Evolutionary conservation across 1,140 invertebrate species (phyloP).

Genomic region (Chymomyza costata): DNA sequence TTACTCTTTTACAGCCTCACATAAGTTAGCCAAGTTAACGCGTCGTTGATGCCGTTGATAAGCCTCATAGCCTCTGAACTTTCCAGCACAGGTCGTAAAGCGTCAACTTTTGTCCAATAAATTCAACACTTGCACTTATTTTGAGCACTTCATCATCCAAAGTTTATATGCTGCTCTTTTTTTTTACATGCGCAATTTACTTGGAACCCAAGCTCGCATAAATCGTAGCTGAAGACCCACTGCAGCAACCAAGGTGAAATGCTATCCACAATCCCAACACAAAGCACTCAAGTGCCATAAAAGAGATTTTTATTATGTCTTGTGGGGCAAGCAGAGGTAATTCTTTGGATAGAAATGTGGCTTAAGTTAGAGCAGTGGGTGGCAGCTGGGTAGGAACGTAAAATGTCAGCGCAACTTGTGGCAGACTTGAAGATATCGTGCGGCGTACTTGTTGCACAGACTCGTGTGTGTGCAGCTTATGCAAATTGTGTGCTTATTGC

Average conservation of each 20-base stretch:
- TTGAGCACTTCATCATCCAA: conserved; percentile 70
- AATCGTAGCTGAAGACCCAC: conserved; percentile 43
- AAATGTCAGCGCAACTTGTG: conserved; percentile 19
- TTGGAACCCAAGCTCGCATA: conserved; percentile 67
- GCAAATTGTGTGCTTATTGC: conserved; percentile 64
- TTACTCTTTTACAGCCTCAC: conserved; percentile 36
- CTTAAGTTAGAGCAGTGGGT: background rate
- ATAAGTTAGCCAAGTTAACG: conserved; percentile 62
- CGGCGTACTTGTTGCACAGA: conserved; percentile 58
- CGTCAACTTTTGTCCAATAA: conserved; percentile 70
- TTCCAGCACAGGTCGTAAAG: conserved; percentile 59
- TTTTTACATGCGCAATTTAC: conserved; percentile 72
- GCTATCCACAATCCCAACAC: conserved; percentile 70
- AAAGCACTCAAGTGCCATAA: conserved; percentile 71
- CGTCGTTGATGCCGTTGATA: conserved; percentile 64
- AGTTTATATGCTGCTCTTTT: conserved; percentile 42
- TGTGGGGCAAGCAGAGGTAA: conserved; percentile 43
- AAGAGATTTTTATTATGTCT: conserved; percentile 73
- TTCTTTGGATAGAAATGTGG: conserved; percentile 12
- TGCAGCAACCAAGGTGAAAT: conserved; percentile 59
- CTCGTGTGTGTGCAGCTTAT: conserved; percentile 56
- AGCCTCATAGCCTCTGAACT: conserved; percentile 26
- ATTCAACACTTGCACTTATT: conserved; percentile 69
- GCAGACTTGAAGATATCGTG: conserved; percentile 47
- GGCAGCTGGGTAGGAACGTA: background rate